A percentile compares a stretch with the other conserved stretches of the same genome.
These are phyloP conservation scores for Isotomurus palustris DNA, from an alignment of 2,888 invertebrate genomes.

Conservation along the genomic window DNA sequence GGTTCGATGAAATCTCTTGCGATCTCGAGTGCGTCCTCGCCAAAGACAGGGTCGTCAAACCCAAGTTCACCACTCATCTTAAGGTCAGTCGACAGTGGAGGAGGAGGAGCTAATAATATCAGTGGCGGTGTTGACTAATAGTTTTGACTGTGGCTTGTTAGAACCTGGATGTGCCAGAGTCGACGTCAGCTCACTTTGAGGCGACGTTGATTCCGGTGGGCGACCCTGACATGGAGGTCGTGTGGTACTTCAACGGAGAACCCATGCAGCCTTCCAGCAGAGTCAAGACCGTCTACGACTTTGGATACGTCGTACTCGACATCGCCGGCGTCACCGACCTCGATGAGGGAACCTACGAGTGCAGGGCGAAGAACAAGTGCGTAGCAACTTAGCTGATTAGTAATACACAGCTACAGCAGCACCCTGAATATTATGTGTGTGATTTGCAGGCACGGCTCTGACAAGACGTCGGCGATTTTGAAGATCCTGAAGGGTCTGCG, in stretches of 20 bases:
- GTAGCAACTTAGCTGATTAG: no score
- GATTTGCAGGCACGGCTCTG: conserved; percentile 65
- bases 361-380: conserved; percentile 78
- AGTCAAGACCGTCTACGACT: conserved; percentile 89
- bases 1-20: conserved; percentile 78
- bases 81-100: conserved; percentile 18
- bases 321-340: conserved; percentile 57
- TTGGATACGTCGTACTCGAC: conserved; percentile 90
- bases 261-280: conserved; percentile 82
- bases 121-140: conserved; percentile 2
- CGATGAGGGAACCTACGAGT: conserved; percentile 70
- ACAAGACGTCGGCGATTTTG: conserved; percentile 78
- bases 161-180: conserved; percentile 1
- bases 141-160: not conserved
- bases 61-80: conserved; percentile 39
- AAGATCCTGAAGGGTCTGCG: conserved; percentile 73
- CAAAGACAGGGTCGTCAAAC: conserved; percentile 27
- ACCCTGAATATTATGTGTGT: not conserved
- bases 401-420: not conserved
- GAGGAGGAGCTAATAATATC: no score
- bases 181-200: conserved; percentile 62
- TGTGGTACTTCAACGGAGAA: conserved; percentile 94
- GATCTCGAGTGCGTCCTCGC: conserved; percentile 55
- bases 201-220: conserved; percentile 89
- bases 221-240: conserved; percentile 87